Evolutionary conservation across 2,888 invertebrate genomes (phyloP).

Genomic region (Holacanthella duospinosa): DNA sequence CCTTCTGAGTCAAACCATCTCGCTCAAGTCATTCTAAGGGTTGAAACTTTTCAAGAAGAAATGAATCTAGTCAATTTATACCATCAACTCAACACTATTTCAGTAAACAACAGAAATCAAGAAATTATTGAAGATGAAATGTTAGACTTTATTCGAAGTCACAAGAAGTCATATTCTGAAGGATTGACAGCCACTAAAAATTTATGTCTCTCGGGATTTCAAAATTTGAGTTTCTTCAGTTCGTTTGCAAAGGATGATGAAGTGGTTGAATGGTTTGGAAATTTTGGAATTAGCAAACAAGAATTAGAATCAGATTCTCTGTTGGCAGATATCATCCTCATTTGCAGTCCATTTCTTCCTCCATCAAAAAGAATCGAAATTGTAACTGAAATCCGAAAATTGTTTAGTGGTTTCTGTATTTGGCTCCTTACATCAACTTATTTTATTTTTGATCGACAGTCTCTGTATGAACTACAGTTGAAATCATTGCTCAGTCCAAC

Average conservation of each 20-base stretch:
- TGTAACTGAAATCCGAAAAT: not conserved
- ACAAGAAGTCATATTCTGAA: not conserved
- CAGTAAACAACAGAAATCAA: not conserved
- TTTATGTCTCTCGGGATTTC: too few species aligned
- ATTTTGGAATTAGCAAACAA: slow-evolving; percentile 14
- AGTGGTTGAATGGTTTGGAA: slow-evolving; percentile 13
- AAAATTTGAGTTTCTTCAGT: not conserved
- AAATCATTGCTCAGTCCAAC: not conserved
- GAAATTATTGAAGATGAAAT: not conserved
- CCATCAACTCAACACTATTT: slow-evolving; percentile 6
- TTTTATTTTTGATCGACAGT: not conserved
- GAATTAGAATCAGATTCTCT: slow-evolving; percentile 18
- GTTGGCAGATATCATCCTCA: slow-evolving; percentile 21
- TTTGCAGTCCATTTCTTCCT: slow-evolving; percentile 18
- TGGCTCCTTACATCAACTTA: not conserved
- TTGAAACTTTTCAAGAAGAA: not conserved
- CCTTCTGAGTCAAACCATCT: not conserved
- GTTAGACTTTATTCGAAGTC: not conserved
- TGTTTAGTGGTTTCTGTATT: not conserved
- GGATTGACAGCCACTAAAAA: too few species aligned
- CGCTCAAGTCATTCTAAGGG: not conserved
- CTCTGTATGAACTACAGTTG: not conserved
- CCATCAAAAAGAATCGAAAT: not conserved
- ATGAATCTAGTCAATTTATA: slow-evolving; percentile 8
- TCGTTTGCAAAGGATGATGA: not conserved